Evolutionary conservation across 30 jellyfish, hydroid and myxozoan genomes (phyloP).

Genomic region (Chrysaora quinquecirrha): DNA sequence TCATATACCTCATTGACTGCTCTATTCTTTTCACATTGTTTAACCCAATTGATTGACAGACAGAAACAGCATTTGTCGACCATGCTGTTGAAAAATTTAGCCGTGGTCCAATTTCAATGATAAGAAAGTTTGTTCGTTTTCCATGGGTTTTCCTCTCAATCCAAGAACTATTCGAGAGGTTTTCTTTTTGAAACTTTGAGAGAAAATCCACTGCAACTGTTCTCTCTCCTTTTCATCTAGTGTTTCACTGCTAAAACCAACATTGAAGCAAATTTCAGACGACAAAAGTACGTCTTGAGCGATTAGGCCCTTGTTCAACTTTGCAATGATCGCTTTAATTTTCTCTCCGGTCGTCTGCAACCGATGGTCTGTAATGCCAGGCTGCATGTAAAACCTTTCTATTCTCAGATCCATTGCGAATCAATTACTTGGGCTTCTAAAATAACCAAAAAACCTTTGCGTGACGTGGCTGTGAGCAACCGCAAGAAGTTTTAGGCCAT

Average conservation of each 20-base stretch:
- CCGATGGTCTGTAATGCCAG: slow-evolving; percentile 19
- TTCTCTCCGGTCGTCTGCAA: not conserved
- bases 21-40: slow-evolving; percentile 69
- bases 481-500: no score
- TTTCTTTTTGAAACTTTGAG: slow-evolving; percentile 7
- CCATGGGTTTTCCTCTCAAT: not conserved
- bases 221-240: slow-evolving; percentile 9
- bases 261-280: slow-evolving; percentile 56
- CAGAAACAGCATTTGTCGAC: slow-evolving; percentile 92
- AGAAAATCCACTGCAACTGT: slow-evolving; percentile 43
- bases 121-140: not conserved
- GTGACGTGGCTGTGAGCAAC: no score
- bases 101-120: slow-evolving; percentile 87
- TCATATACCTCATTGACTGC: slow-evolving; percentile 61
- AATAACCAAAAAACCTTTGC: no score
- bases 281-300: not conserved
- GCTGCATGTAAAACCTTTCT: slow-evolving; percentile 5
- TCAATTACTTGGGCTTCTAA: no score
- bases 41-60: slow-evolving; percentile 78
- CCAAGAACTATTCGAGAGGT: slow-evolving; percentile 23
- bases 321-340: not conserved
- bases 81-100: slow-evolving; percentile 85
- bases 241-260: slow-evolving; percentile 5
- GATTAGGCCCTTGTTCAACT: not conserved
- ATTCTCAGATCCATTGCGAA: slow-evolving; percentile 6